A percentile compares a stretch with the other conserved stretches of the same genome.
Evolutionary conservation across 1,140 invertebrate genomes (phyloP).

Genomic region (Euglossa dilemma): DNA sequence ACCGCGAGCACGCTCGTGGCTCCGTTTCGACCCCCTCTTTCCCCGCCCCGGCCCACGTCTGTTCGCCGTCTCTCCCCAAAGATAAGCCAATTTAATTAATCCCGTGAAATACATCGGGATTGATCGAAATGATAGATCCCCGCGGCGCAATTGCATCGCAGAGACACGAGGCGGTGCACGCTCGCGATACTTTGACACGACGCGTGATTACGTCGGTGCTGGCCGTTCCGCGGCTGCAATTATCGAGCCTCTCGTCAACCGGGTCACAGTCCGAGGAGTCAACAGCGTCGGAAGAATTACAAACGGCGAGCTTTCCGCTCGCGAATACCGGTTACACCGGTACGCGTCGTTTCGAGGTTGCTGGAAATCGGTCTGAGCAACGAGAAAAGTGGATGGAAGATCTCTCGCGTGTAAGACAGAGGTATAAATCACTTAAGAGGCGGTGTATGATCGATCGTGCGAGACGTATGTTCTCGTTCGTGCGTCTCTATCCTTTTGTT

Average conservation of each 20-base stretch:
- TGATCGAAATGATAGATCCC: slow-evolving; percentile 44
- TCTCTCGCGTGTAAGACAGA: too few species aligned
- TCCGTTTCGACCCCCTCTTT: not conserved
- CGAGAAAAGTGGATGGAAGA: not conserved
- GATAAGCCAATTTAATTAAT: slow-evolving; percentile 70
- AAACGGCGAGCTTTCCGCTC: too few species aligned
- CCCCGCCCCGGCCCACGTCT: not conserved
- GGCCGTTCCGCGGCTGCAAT: not conserved
- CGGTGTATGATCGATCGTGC: not conserved
- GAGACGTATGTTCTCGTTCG: not conserved
- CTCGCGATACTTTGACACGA: slow-evolving; percentile 42
- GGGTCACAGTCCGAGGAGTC: too few species aligned
- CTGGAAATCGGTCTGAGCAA: too few species aligned
- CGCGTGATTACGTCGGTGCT: slow-evolving; percentile 25
- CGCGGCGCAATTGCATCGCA: slow-evolving; percentile 29
- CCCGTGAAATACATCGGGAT: slow-evolving; percentile 46
- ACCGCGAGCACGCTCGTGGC: slow-evolving; percentile 3
- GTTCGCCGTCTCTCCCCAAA: slow-evolving; percentile 28
- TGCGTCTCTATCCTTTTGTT: not conserved
- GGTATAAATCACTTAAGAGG: not conserved
- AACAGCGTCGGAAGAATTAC: too few species aligned
- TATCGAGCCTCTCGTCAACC: not conserved
- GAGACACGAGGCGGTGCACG: slow-evolving; percentile 13
- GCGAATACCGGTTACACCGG: too few species aligned
- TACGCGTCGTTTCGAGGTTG: not conserved